Percentiles rank a stretch among this genome's conserved stretches.
These are phyloP conservation scores for Pomacea maculata DNA, from an alignment of 1,140 invertebrate species.

Conservation along the genomic window DNA sequence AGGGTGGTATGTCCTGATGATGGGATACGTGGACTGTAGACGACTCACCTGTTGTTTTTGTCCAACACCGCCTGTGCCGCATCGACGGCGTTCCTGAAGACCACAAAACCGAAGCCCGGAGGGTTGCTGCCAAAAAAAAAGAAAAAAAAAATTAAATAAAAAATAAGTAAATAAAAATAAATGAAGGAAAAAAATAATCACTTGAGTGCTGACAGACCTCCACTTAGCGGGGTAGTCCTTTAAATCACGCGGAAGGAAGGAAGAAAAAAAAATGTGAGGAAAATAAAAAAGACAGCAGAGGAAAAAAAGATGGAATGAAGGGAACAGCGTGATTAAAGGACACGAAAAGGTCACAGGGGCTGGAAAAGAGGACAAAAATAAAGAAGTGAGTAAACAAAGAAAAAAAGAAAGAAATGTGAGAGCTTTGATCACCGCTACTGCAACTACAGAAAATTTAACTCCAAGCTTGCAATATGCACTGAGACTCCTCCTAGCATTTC, in stretches of 20 bases:
- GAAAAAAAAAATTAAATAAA: not conserved
- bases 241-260: not conserved
- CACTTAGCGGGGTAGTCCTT: too few species aligned
- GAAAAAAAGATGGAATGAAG: not conserved
- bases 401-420: too few species aligned
- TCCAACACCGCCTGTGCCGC: slow-evolving; percentile 54
- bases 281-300: too few species aligned
- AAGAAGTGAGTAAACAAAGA: not conserved
- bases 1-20: too few species aligned
- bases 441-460: too few species aligned
- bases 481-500: too few species aligned
- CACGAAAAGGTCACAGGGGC: not conserved
- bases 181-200: too few species aligned
- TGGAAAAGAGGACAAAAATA: not conserved
- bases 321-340: too few species aligned
- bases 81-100: slow-evolving; percentile 57
- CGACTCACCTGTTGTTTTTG: slow-evolving; percentile 34
- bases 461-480: too few species aligned
- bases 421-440: too few species aligned
- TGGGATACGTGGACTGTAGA: not conserved
- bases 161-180: not conserved
- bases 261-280: not conserved
- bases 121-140: slow-evolving; percentile 52
- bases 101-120: slow-evolving; percentile 60
- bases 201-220: not conserved